Conservation (phyloP, 2,113 vertebrate genomes). For the Psilopsiagon aymara region DNA sequence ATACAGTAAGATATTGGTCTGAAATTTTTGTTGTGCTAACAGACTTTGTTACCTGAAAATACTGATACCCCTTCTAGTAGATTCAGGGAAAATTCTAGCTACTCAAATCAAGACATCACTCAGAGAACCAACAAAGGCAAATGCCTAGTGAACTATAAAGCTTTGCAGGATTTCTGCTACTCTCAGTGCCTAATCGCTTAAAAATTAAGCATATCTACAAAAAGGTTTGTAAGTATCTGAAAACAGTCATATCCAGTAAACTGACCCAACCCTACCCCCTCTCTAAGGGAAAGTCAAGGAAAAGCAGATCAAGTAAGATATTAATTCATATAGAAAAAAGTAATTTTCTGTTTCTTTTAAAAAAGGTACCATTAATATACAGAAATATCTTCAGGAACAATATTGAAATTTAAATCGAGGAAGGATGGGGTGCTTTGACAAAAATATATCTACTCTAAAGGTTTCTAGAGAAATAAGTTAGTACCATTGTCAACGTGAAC, state of each 20-base stretch:
- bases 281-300: constrained; percentile 82
- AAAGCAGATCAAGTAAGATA: constrained; percentile 83
- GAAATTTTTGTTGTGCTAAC: constrained; percentile 88
- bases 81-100: constrained; percentile 82
- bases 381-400: constrained; percentile 83
- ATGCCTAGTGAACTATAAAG: constrained; percentile 81
- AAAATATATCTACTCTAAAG: constrained; percentile 81
- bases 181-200: constrained; percentile 88
- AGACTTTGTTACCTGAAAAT: constrained; percentile 90
- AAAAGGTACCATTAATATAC: constrained; percentile 86
- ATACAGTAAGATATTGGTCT: constrained; percentile 78
- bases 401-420: constrained; percentile 80
- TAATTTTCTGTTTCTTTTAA: constrained; percentile 80
- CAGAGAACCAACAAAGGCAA: constrained; percentile 70
- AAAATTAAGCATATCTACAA: constrained; percentile 90
- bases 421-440: constrained; percentile 76
- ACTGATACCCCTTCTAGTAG: constrained; percentile 83
- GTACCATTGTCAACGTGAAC: constrained; percentile 83
- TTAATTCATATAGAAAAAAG: constrained; percentile 84
- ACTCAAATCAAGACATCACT: constrained; percentile 78
- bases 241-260: constrained; percentile 94
- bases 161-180: constrained; percentile 88
- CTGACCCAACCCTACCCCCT: constrained; percentile 78
- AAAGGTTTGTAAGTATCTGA: constrained; percentile 83
- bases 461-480: constrained; percentile 77